phyloP scores from a whole-genome alignment of 2,888 invertebrate genomes.

The Drosophila prolongata region DNA sequence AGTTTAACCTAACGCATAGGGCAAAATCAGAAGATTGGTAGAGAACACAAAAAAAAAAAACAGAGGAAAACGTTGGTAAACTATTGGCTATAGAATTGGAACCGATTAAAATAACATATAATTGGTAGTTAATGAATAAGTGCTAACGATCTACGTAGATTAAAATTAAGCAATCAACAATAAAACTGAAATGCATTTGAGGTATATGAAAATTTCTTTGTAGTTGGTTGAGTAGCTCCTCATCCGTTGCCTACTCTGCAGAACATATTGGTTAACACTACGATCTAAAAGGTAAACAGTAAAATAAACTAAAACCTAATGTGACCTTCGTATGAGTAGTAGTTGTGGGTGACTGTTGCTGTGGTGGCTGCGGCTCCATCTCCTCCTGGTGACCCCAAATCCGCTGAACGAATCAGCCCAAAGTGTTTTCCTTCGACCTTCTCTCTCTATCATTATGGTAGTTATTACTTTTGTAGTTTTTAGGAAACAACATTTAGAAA shows the following conservation, averaged over 20 bases:
- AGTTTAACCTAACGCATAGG: slow-evolving; percentile 53
- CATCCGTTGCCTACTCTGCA: slow-evolving; percentile 57
- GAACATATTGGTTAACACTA: slow-evolving; percentile 53
- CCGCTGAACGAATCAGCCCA: slow-evolving; percentile 3
- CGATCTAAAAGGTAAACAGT: slow-evolving; percentile 39
- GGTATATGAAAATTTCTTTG: slow-evolving; percentile 84
- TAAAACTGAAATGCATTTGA: slow-evolving; percentile 85
- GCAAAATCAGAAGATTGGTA: slow-evolving; percentile 26
- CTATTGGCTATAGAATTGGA: slow-evolving; percentile 34
- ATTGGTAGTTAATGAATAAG: slow-evolving; percentile 20
- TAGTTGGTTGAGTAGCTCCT: slow-evolving; percentile 77
- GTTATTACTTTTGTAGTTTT: slow-evolving; percentile 14
- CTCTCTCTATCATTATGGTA: slow-evolving; percentile 17
- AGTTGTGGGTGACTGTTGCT: slow-evolving; percentile 71
- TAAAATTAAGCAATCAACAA: slow-evolving; percentile 81
- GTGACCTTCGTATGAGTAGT: slow-evolving; percentile 74
- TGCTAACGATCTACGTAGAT: slow-evolving; percentile 33
- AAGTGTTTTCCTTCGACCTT: slow-evolving; percentile 5
- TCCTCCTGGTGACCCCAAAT: slow-evolving; percentile 1
- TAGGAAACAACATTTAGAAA: slow-evolving; percentile 78
- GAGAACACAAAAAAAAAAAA: slow-evolving; percentile 37
- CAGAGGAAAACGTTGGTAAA: slow-evolving; percentile 34
- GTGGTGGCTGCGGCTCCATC: slow-evolving; percentile 18
- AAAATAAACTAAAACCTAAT: slow-evolving; percentile 65
- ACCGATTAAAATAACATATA: slow-evolving; percentile 52